phyloP scores from a whole-genome alignment of 1,140 invertebrate species.

The Leguminivora glycinivorella region DNA sequence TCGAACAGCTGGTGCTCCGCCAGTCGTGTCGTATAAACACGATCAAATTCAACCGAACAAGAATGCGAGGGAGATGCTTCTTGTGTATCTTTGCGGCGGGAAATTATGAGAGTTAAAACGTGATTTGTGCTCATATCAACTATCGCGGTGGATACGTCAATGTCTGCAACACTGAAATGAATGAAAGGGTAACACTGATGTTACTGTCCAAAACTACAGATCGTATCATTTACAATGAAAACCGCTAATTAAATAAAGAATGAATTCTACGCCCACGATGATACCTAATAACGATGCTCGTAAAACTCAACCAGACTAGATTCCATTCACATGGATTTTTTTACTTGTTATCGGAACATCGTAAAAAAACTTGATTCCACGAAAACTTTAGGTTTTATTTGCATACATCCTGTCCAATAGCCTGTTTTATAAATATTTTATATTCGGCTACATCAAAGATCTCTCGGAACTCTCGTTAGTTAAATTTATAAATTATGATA shows the following conservation, averaged over 20 bases:
- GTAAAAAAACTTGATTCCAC: background rate
- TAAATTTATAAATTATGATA: background rate
- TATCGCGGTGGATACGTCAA: too few species aligned
- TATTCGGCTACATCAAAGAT: background rate
- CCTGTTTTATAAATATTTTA: background rate
- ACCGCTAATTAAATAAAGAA: background rate
- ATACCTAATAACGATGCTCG: conserved; percentile 47
- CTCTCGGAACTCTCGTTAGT: background rate
- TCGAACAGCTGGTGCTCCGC: conserved; percentile 62
- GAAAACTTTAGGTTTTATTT: background rate
- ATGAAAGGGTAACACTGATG: too few species aligned
- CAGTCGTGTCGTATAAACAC: conserved; percentile 49
- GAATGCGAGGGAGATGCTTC: conserved; percentile 14
- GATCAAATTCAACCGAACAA: conserved; percentile 33
- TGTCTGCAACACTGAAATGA: too few species aligned
- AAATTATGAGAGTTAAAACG: background rate
- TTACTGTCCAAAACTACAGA: too few species aligned
- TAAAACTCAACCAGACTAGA: conserved; percentile 52
- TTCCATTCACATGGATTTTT: background rate
- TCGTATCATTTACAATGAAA: too few species aligned
- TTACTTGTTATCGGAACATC: background rate
- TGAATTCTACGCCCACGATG: conserved; percentile 34
- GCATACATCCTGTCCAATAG: background rate
- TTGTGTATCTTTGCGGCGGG: conserved; percentile 2
- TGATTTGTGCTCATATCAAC: too few species aligned